Conservation (phyloP, 64 coral and sea anemone genomes). For the Montipora sp. region DNA sequence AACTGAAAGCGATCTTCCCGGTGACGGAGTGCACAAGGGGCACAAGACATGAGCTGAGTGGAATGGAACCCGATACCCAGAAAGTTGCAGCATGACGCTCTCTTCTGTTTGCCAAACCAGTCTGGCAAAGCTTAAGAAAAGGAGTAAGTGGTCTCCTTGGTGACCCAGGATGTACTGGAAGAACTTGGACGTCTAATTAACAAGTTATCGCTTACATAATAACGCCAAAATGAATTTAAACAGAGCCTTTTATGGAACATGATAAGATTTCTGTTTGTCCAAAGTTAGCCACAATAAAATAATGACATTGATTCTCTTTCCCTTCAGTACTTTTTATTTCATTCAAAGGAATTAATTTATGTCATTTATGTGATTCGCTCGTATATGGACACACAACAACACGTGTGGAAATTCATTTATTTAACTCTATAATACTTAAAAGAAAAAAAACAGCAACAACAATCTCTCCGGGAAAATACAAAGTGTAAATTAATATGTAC, state of each 20-base stretch:
- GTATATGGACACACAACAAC: no score
- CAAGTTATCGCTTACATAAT: slow-evolving; percentile 53
- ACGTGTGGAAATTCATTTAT: no score
- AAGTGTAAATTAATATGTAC: no score
- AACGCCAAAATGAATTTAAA: slow-evolving; percentile 23
- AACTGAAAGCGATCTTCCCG: background rate
- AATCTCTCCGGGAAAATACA: no score
- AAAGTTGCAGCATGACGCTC: background rate
- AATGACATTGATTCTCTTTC: background rate
- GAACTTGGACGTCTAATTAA: slow-evolving; percentile 4
- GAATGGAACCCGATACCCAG: slow-evolving; percentile 1
- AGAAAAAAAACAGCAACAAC: no score
- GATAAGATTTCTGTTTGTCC: slow-evolving; percentile 16
- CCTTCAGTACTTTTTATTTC: no score
- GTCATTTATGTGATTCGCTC: no score
- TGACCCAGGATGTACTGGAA: background rate
- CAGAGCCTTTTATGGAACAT: slow-evolving; percentile 41
- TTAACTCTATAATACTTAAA: no score
- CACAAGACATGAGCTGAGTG: slow-evolving; percentile 8
- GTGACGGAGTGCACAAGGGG: background rate
- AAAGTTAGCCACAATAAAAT: background rate
- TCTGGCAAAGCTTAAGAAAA: background rate
- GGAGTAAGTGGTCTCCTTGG: background rate
- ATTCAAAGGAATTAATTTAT: no score
- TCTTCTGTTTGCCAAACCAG: background rate